A percentile compares a stretch with the other conserved stretches of the same genome.
Evolutionary conservation across 2,113 vertebrate species (phyloP).

Genomic region (Brienomyrus brachyistius): DNA sequence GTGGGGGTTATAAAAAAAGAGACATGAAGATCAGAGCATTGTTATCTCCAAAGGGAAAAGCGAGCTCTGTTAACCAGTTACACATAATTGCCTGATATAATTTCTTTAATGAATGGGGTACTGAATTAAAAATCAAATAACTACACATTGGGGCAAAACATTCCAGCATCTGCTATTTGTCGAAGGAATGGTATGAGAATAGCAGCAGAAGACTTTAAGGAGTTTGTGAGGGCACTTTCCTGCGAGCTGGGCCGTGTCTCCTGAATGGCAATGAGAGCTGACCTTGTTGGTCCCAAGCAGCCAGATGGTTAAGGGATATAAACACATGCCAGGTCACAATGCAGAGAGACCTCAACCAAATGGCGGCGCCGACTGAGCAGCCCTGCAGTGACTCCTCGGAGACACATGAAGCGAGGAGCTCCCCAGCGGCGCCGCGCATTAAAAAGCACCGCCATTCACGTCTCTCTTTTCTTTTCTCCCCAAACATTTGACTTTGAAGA

Average conservation of each 20-base stretch:
- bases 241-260: neutral
- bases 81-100: neutral
- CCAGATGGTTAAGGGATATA: slow-evolving; percentile 54
- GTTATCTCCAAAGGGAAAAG: neutral
- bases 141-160: neutral
- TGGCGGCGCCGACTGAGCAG: slow-evolving; percentile 27
- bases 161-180: neutral
- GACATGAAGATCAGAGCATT: neutral
- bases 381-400: slow-evolving; percentile 21
- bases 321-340: slow-evolving; percentile 44
- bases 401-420: neutral
- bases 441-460: neutral
- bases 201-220: neutral
- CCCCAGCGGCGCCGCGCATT: no score
- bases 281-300: slow-evolving; percentile 45
- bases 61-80: neutral
- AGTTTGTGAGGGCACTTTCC: slow-evolving; percentile 2
- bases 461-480: neutral
- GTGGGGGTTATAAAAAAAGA: neutral
- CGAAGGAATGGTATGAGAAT: neutral
- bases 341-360: slow-evolving; percentile 39
- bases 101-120: neutral
- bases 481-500: slow-evolving; percentile 12
- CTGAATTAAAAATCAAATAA: neutral
- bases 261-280: slow-evolving; percentile 32